A percentile compares a stretch with the other conserved stretches of the same genome.
Conservation (phyloP, 2,113 vertebrate genomes). For the Gymnocephalus cernua region DNA sequence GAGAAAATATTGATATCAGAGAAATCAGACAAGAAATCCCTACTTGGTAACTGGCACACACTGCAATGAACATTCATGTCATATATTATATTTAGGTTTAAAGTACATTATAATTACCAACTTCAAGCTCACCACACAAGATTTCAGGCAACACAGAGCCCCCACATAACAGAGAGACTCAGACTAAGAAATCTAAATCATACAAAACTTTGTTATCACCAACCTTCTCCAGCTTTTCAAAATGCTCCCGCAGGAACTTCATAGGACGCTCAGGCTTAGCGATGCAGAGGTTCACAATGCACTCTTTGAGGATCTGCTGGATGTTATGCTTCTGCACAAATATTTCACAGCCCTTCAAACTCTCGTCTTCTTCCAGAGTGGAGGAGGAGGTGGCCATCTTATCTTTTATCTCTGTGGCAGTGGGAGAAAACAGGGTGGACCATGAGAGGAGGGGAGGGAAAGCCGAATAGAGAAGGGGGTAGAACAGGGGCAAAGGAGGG, state of each 20-base stretch:
- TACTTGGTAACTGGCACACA: not conserved
- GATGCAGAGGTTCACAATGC: conserved; percentile 96
- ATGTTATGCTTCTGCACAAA: conserved; percentile 97
- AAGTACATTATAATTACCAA: conserved; percentile 1
- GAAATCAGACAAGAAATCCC: not conserved
- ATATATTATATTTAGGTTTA: not conserved
- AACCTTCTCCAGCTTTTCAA: conserved; percentile 98
- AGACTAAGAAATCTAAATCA: conserved; percentile 7
- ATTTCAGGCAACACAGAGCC: not conserved
- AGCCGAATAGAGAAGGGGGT: conserved; percentile 23
- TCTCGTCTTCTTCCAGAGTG: conserved; percentile 93
- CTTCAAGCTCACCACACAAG: conserved; percentile 17
- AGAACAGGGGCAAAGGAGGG: conserved; percentile 38
- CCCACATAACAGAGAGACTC: conserved; percentile 21
- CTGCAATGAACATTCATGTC: conserved; percentile 3
- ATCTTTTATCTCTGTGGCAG: conserved; percentile 80
- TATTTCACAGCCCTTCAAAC: conserved; percentile 94
- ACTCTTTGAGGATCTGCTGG: conserved; percentile 96
- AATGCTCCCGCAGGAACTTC: conserved; percentile 97
- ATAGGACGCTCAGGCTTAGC: conserved; percentile 95
- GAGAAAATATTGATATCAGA: not conserved
- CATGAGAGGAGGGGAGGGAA: conserved; percentile 67
- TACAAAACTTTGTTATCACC: conserved; percentile 70
- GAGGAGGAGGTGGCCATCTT: conserved; percentile 93
- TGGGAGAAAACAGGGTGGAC: conserved; percentile 69